These are phyloP conservation scores for Ladona fulva DNA, from an alignment of 1,140 invertebrate genomes.

Conservation along the genomic window DNA sequence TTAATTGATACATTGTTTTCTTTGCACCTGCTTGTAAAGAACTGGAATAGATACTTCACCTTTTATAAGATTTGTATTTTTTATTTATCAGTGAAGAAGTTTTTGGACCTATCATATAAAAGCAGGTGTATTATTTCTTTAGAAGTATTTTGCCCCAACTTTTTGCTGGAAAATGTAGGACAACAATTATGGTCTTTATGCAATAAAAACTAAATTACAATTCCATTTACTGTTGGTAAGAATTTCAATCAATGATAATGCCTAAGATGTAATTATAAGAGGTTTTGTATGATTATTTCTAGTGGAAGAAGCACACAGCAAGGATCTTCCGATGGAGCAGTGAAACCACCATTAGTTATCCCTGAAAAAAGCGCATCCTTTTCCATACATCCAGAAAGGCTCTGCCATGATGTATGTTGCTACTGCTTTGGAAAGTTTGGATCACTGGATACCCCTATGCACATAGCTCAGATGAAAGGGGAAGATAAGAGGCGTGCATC, in stretches of 20 bases:
- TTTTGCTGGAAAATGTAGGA: too few relatives aligned
- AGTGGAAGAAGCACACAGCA: neutral
- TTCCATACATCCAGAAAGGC: slow-evolving; percentile 66
- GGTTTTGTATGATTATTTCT: neutral
- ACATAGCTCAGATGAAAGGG: slow-evolving; percentile 68
- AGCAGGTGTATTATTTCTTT: too few relatives aligned
- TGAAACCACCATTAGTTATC: slow-evolving; percentile 46
- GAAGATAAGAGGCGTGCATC: neutral
- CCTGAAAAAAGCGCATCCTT: slow-evolving; percentile 78
- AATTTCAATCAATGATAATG: neutral
- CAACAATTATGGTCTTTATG: too few relatives aligned
- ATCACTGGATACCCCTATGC: slow-evolving; percentile 72
- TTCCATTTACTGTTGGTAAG: neutral
- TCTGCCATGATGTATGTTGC: slow-evolving; percentile 72
- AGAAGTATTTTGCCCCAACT: too few relatives aligned
- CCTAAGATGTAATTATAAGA: neutral
- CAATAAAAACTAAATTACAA: too few relatives aligned
- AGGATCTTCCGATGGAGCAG: neutral
- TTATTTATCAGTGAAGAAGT: too few relatives aligned
- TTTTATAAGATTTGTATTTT: too few relatives aligned
- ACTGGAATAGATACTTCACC: too few relatives aligned
- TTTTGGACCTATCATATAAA: too few relatives aligned
- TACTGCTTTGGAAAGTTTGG: slow-evolving; percentile 80
- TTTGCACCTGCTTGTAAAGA: too few relatives aligned
- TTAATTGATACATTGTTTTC: too few relatives aligned